Base-by-base conservation (phyloP, 2,888 invertebrate species). In the Acanthopleura granulata region DNA sequence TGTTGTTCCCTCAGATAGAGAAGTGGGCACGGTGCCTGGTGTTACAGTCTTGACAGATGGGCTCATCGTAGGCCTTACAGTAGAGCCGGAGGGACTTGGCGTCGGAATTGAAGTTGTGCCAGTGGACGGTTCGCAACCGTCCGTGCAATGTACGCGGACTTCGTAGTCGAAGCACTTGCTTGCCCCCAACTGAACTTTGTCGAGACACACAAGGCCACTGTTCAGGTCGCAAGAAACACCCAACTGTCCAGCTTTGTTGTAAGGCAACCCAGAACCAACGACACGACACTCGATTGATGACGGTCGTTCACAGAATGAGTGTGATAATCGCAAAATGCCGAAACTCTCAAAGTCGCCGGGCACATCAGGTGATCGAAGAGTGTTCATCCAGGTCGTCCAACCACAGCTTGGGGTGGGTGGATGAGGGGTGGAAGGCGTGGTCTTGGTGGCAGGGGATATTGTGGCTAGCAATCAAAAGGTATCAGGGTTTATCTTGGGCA, bases 301-400 rank as follows among this genome's bases (percentile, higher is more conserved):
- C 3, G 82, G 81, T 30, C 74, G 74, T 14, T 62, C 73, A 71
- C 85, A 87, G 62, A 85, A 78, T n/a, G 69, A 57, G 73, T 80
- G 79, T n/a, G 62, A 27, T 27, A 70, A 27, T 49, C 81, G 75
- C 30, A 83, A 74, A 12, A 69, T 72, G 22, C 50, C 75, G 9
- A 83, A 22, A 18, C 73, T 74, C 78, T 85, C 85, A 9, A 76
- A 80, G 78, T 85, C 86, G 73, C 88, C 85, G 4, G 84, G 84
- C 74, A 15, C 18, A 51, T 51, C 18, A 51, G 18, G 51, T 15
- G 14, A n/a, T 61, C 78, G 74, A 74, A 86, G 87, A 14, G 82
- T 76, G 75, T 85, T 88, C 27, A 88, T 84, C 89, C 89, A 89
- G n/a, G 81, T 76, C 0, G 88, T 88, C 87, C 87, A 88, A 22